Evolutionary conservation across 2,888 invertebrate species (phyloP).

Genomic region (Drosophila putrida): DNA sequence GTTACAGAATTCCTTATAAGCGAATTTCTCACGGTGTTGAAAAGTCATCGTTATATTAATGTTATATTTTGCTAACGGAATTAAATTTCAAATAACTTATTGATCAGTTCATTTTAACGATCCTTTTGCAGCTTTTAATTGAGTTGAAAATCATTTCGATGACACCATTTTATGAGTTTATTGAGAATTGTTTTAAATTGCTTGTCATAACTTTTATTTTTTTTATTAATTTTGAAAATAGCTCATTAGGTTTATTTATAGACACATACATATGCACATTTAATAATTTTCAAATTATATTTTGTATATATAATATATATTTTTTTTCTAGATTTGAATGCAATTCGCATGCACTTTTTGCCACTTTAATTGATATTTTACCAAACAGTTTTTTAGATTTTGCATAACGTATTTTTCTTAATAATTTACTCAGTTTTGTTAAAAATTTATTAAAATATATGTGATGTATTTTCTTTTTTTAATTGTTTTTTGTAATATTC

Average conservation of each 20-base stretch:
- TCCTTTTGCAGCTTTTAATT: slow-evolving; percentile 14
- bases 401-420: not conserved
- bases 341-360: slow-evolving; percentile 63
- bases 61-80: slow-evolving; percentile 26
- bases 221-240: slow-evolving; percentile 26
- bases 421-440: slow-evolving; percentile 13
- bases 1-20: slow-evolving; percentile 86
- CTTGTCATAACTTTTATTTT: not conserved
- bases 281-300: slow-evolving; percentile 8
- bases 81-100: slow-evolving; percentile 1
- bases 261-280: slow-evolving; percentile 67
- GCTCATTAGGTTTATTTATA: slow-evolving; percentile 43
- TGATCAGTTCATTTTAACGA: not conserved
- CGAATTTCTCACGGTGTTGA: slow-evolving; percentile 59
- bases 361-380: slow-evolving; percentile 46
- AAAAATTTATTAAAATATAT: slow-evolving; percentile 6
- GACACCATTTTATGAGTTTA: slow-evolving; percentile 40
- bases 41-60: slow-evolving; percentile 49
- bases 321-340: slow-evolving; percentile 24
- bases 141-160: slow-evolving; percentile 3
- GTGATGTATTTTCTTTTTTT: slow-evolving; percentile 12
- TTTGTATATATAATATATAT: slow-evolving; percentile 6
- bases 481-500: slow-evolving; percentile 36
- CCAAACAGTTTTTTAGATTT: slow-evolving; percentile 9
- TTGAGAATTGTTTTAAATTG: slow-evolving; percentile 16